Percentiles rank a stretch among this genome's conserved stretches.
Conservation (phyloP, 30 jellyfish, hydroid and myxozoan species). For the Pelagia noctiluca region DNA sequence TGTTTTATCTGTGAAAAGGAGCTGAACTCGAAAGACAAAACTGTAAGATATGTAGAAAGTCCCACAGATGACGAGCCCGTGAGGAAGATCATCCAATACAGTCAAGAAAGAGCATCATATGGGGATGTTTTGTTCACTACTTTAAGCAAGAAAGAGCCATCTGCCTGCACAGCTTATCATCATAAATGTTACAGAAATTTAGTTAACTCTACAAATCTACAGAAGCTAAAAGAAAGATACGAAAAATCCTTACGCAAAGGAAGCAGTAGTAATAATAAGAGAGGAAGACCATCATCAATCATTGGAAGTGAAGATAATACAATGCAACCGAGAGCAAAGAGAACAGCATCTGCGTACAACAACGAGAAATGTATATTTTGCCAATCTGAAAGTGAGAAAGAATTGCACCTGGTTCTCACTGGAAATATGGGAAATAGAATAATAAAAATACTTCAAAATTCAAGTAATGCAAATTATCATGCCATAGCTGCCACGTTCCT, state of each 20-base stretch:
- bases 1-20: slow-evolving; percentile 35
- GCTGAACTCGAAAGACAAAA: slow-evolving; percentile 26
- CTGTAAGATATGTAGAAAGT: slow-evolving; percentile 2
- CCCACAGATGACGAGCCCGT: slow-evolving; percentile 28
- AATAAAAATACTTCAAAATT: neutral
- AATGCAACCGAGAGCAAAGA: slow-evolving; percentile 18
- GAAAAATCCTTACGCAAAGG: neutral
- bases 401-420: slow-evolving; percentile 4
- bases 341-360: slow-evolving; percentile 27
- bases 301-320: slow-evolving; percentile 13
- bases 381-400: slow-evolving; percentile 17
- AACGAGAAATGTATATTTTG: slow-evolving; percentile 11
- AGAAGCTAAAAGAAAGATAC: slow-evolving; percentile 16
- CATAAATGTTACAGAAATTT: slow-evolving; percentile 14
- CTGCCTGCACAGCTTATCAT: slow-evolving; percentile 11
- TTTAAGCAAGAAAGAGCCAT: neutral
- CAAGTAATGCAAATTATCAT: slow-evolving; percentile 15
- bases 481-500: slow-evolving; percentile 25
- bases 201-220: slow-evolving; percentile 12
- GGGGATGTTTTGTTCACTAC: slow-evolving; percentile 21
- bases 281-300: slow-evolving; percentile 13
- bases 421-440: slow-evolving; percentile 3
- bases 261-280: slow-evolving; percentile 9
- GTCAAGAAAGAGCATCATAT: slow-evolving; percentile 12
- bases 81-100: slow-evolving; percentile 9